Base-by-base conservation (phyloP, 2,113 vertebrate species). In the Romanogobio albipinnatus region DNA sequence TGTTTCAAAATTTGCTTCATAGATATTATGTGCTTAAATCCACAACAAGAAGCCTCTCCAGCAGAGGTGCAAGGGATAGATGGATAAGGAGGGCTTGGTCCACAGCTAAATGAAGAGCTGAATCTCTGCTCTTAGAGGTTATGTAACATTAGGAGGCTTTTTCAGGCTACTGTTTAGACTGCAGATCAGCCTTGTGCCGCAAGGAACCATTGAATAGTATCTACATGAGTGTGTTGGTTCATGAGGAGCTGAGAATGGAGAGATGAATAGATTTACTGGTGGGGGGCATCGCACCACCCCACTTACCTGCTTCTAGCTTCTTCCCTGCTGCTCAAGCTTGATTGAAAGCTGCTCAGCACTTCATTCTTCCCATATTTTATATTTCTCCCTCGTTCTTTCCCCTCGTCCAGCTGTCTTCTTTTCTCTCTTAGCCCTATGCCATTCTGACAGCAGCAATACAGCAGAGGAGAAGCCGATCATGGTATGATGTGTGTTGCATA, bases 251-350 rank as follows among this genome's bases (percentile, higher is more conserved):
- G 77, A 45, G 56, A 62, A 64, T 29, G 59, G 75, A 82, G 22
- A 4, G 47, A 81, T 86, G 81, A 61, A 76, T 80, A 29, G 75
- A 81, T 71, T 68, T 83, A 90, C 56, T 91, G 47, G 87, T 64
- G 43, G 84, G 88, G 79, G 76, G 68, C 73, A 84, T 61, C 11
- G 24, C 85, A 74, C 15, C 13, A 56, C 71, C 80, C 47, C 85
- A 84, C 62, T 86, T 78, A 86, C 82, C 82, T 86, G 82, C 85
- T 45, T 45, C 85, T 64, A 84, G 85, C 53, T 49, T 86, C 58
- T 81, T 64, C 29, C 83, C 87, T 83, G 75, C 81, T 86, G 87
- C 85, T 89, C 45, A 76, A 76, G 24, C 43, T 78, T 79, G 76
- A 85, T 82, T 90, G 77, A 84, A 86, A 85, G 81, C 47, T 53